Evolutionary conservation across 2,888 invertebrate species (phyloP).

Genomic region (Margaritifera margaritifera): DNA sequence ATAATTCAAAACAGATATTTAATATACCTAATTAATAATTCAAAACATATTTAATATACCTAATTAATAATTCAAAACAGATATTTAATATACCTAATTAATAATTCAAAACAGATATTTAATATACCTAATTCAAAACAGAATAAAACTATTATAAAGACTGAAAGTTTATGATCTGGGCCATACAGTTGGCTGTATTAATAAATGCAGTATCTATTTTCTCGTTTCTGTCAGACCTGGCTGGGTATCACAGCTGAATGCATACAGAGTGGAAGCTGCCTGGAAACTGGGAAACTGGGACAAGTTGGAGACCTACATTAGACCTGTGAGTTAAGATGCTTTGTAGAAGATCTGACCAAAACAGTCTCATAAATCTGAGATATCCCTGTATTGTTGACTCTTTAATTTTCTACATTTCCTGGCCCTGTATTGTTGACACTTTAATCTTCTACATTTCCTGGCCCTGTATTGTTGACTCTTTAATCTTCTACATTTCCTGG

Average conservation of each 20-base stretch:
- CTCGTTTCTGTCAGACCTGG: conserved; percentile 42
- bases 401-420: not conserved
- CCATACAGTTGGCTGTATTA: not conserved
- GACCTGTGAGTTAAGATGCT: conserved; percentile 30
- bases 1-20: too few relatives aligned
- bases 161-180: too few relatives aligned
- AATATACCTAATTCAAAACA: too few relatives aligned
- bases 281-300: conserved; percentile 91
- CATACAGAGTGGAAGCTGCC: conserved; percentile 86
- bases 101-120: too few relatives aligned
- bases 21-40: too few relatives aligned
- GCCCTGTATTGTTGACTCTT: not conserved
- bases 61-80: too few relatives aligned
- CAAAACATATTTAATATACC: too few relatives aligned
- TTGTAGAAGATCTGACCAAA: too few relatives aligned
- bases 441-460: not conserved
- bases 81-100: too few relatives aligned
- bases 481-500: not conserved
- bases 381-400: too few relatives aligned
- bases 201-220: not conserved
- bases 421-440: not conserved
- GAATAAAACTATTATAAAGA: too few relatives aligned
- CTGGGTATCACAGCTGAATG: conserved; percentile 74
- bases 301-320: conserved; percentile 78
- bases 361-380: not conserved